A percentile compares a stretch with the other conserved stretches of the same genome.
Evolutionary conservation across 2,797 vertebrate genomes (phyloP).

Genomic region (Schizothorax lantsangensis): DNA sequence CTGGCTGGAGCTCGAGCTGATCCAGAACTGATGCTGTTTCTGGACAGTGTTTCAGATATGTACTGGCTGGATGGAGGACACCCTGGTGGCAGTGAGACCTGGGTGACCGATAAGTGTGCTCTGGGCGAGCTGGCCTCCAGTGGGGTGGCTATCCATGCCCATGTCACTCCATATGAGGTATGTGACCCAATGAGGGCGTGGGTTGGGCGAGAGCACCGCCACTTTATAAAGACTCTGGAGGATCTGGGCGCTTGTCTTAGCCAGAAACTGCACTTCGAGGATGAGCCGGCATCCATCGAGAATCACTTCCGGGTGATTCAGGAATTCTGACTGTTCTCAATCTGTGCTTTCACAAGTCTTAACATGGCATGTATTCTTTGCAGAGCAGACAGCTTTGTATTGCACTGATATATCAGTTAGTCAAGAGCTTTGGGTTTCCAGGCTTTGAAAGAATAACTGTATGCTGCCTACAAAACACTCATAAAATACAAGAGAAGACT

Average conservation of each 20-base stretch:
- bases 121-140: conserved; percentile 86
- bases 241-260: conserved; percentile 83
- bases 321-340: conserved; percentile 74
- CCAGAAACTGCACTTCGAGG: conserved; percentile 89
- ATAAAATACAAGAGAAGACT: background rate
- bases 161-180: conserved; percentile 97
- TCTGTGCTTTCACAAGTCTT: conserved; percentile 25
- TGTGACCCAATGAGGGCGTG: conserved; percentile 93
- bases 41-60: conserved; percentile 84
- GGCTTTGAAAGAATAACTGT: background rate
- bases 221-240: conserved; percentile 87
- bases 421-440: background rate
- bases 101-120: conserved; percentile 88
- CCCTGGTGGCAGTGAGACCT: conserved; percentile 93
- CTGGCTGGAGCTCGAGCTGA: conserved; percentile 85
- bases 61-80: conserved; percentile 98
- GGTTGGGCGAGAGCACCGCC: conserved; percentile 92
- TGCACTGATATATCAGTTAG: conserved; percentile 15
- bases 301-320: conserved; percentile 96
- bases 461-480: background rate
- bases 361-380: conserved; percentile 13
- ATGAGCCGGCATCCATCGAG: conserved; percentile 87
- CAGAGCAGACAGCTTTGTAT: background rate
- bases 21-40: conserved; percentile 80
- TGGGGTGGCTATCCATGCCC: conserved; percentile 85